These are phyloP conservation scores for Azorinus chamasolen DNA, from an alignment of 2,888 invertebrate genomes.

Conservation along the genomic window DNA sequence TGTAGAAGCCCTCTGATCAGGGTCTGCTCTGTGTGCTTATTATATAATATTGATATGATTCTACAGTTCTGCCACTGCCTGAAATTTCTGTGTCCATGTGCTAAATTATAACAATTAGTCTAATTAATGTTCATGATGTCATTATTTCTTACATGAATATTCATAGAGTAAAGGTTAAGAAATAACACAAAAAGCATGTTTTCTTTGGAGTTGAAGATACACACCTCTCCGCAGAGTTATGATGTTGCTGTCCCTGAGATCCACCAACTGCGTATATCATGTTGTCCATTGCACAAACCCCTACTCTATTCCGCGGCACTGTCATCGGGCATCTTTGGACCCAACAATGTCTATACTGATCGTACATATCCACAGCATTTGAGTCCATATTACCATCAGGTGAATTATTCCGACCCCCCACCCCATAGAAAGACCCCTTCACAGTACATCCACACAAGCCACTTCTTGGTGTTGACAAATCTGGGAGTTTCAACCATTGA, in stretches of 20 bases:
- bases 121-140: too few relatives aligned
- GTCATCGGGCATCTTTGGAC: conserved; percentile 93
- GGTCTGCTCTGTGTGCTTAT: too few relatives aligned
- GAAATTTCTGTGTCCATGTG: too few relatives aligned
- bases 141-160: too few relatives aligned
- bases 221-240: conserved; percentile 95
- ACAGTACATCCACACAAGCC: conserved; percentile 88
- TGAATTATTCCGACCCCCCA: conserved; percentile 96
- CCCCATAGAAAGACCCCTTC: conserved; percentile 93
- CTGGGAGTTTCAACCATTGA: conserved; percentile 93
- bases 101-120: too few relatives aligned
- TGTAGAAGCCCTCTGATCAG: too few relatives aligned
- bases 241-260: conserved; percentile 94
- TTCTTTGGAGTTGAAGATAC: conserved; percentile 65
- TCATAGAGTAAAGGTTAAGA: too few relatives aligned
- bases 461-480: conserved; percentile 94
- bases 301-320: conserved; percentile 94
- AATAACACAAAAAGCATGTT: too few relatives aligned
- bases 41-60: too few relatives aligned
- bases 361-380: conserved; percentile 92
- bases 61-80: too few relatives aligned
- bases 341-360: conserved; percentile 95
- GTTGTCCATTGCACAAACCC: conserved; percentile 97
- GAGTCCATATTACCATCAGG: conserved; percentile 90
- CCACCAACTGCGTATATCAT: conserved; percentile 97